phyloP scores from a whole-genome alignment of 1,140 invertebrate genomes.

The Drosophila kikkawai region DNA sequence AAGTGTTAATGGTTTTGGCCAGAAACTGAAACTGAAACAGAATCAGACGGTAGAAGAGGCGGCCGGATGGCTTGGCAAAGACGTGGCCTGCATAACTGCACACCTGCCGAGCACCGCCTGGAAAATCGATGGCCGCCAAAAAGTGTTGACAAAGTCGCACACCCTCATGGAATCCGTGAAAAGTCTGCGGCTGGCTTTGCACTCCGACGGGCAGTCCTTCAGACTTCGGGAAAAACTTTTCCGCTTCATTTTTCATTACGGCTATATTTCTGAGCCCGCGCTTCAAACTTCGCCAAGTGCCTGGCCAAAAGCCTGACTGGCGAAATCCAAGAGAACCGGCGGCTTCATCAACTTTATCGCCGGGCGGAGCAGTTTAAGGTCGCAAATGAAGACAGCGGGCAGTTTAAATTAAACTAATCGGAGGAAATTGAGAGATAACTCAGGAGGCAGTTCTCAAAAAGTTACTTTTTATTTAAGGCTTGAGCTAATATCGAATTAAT shows the following conservation, averaged over 20 bases:
- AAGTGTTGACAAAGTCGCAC: slow-evolving; percentile 53
- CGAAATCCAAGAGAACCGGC: not conserved
- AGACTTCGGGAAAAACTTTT: slow-evolving; percentile 52
- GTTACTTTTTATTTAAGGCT: not conserved
- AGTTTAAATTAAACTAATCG: slow-evolving; percentile 25
- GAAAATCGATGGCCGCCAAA: slow-evolving; percentile 52
- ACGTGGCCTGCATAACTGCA: slow-evolving; percentile 42
- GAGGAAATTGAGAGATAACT: not conserved
- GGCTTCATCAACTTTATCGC: slow-evolving; percentile 17
- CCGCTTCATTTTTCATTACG: slow-evolving; percentile 72
- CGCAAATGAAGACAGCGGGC: slow-evolving; percentile 3
- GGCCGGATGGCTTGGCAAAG: slow-evolving; percentile 8
- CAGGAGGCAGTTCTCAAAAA: not conserved
- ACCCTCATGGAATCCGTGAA: slow-evolving; percentile 9
- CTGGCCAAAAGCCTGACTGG: slow-evolving; percentile 4
- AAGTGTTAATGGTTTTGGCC: slow-evolving; percentile 43
- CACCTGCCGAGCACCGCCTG: not conserved
- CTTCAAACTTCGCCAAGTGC: slow-evolving; percentile 54
- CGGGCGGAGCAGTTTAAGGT: not conserved
- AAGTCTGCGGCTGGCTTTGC: slow-evolving; percentile 49
- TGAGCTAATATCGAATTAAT: not conserved
- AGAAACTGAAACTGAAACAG: slow-evolving; percentile 3
- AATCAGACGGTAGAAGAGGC: not conserved
- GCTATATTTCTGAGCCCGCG: slow-evolving; percentile 41
- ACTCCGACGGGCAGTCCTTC: not conserved